Evolutionary conservation across 2,797 vertebrate genomes (phyloP), one percentile per base, ranked within the genome.

Genomic region (Intellagama lesueurii): DNA sequence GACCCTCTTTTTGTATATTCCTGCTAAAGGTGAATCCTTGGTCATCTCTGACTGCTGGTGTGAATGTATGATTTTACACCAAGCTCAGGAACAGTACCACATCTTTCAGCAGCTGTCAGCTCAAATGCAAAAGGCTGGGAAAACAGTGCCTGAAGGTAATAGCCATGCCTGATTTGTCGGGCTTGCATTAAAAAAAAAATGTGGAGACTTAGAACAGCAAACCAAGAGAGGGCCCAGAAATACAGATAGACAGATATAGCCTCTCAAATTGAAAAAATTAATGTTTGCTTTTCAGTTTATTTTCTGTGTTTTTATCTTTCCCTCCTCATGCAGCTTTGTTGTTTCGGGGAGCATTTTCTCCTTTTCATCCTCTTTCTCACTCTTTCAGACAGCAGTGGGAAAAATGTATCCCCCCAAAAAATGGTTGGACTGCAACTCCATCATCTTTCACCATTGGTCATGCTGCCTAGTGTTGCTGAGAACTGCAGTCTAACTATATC

Each of bases 121-220:
- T 24, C 7, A 44, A 12, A 44, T 77, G 81, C 77, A 0, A 0
- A 76, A 17, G 1, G 14, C 47, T 5, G 0, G 0, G 44, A 72
- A 89, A 85, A 85, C 40, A 52, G 72, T 8, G 66, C 12, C n/a
- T 8, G 24, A 7, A 35, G 83, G 19, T 11, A 47, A 35, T 22
- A n/a, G 22, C 81, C 26, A 16, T 0, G 1, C 17, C 4, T 49
- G 0, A 4, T 35, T 60, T 85, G 14, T 17, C 22, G 1, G 1
- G 16, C n/a, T 83, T 77, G 22, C 32, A 52, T 69, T 81, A 30
- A 73, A 87, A 76, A 52, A 52, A 60, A 87, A 75, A 82, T 52
- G 60, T 24, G 49, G 14, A 56, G 68, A 47, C 72, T 84, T 81
- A 76, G 56, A 83, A 83, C 14, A 66, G 40, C 56, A 76, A 70